phyloP scores from a whole-genome alignment of 2,797 vertebrate genomes.

The Menidia menidia region DNA sequence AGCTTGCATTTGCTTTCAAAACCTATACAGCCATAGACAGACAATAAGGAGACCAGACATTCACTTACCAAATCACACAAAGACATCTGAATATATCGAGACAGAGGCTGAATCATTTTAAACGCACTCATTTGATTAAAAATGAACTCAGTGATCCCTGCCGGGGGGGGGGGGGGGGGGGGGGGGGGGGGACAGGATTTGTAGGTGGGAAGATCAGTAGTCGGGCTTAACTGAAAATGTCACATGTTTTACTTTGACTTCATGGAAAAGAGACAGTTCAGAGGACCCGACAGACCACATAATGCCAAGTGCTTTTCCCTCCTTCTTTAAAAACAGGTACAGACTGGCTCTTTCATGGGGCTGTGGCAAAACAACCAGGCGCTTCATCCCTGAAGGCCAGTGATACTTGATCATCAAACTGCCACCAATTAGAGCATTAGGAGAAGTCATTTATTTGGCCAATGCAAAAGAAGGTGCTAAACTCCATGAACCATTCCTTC shows the following conservation, averaged over 20 bases:
- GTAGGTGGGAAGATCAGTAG: conserved; percentile 71
- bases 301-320: conserved; percentile 59
- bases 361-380: conserved; percentile 70
- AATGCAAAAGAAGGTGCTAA: conserved; percentile 81
- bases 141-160: conserved; percentile 72
- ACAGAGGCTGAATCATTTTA: conserved; percentile 58
- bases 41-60: conserved; percentile 26
- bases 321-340: conserved; percentile 62
- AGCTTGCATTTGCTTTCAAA: conserved; percentile 36
- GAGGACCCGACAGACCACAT: conserved; percentile 66
- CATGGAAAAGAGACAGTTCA: conserved; percentile 72
- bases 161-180: conserved; percentile 67
- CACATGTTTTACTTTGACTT: conserved; percentile 75
- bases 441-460: conserved; percentile 83
- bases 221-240: conserved; percentile 76
- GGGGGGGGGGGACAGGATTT: conserved; percentile 57
- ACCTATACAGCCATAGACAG: conserved; percentile 32
- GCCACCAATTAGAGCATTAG: conserved; percentile 83
- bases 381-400: conserved; percentile 73
- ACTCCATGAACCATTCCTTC: conserved; percentile 82
- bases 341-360: conserved; percentile 74
- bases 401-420: conserved; percentile 84
- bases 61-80: conserved; percentile 28
- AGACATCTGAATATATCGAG: conserved; percentile 17
- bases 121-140: conserved; percentile 69